A percentile compares a stretch with the other conserved stretches of the same genome.
phyloP scores from a whole-genome alignment of 2,888 invertebrate species.

The Ophonus ardosiacus region DNA sequence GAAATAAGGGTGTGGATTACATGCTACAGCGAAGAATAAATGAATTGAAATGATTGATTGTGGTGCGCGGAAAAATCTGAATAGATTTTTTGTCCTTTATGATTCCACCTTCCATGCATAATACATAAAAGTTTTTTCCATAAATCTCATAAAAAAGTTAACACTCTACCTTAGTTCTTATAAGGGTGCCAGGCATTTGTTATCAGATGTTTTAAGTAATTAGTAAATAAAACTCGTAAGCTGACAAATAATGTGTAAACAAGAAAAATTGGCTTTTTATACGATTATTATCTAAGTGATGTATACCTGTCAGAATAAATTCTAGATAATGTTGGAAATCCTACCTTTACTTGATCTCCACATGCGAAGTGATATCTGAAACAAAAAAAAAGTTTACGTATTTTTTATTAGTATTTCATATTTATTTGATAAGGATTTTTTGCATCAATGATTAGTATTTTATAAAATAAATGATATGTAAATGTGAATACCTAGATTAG shows the following conservation, averaged over 20 bases:
- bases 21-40: slow-evolving; percentile 41
- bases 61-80: slow-evolving; percentile 15
- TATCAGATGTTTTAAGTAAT: slow-evolving; percentile 38
- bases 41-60: slow-evolving; percentile 46
- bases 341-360: slow-evolving; percentile 4
- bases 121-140: slow-evolving; percentile 21
- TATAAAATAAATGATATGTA: too few species aligned
- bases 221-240: slow-evolving; percentile 23
- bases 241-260: slow-evolving; percentile 24
- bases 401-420: too few species aligned
- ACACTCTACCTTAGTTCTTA: background rate
- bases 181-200: slow-evolving; percentile 4
- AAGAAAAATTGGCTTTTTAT: slow-evolving; percentile 7
- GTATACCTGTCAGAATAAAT: slow-evolving; percentile 9
- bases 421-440: too few species aligned
- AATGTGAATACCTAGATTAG: too few species aligned
- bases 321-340: slow-evolving; percentile 11
- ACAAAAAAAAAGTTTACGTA: too few species aligned
- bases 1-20: slow-evolving; percentile 43
- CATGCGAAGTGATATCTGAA: background rate
- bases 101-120: slow-evolving; percentile 10
- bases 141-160: slow-evolving; percentile 36
- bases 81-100: slow-evolving; percentile 29
- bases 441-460: too few species aligned
- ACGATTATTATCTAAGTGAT: slow-evolving; percentile 7